phyloP scores from a whole-genome alignment of 2,113 vertebrate genomes.

The Planiliza haematocheilus region DNA sequence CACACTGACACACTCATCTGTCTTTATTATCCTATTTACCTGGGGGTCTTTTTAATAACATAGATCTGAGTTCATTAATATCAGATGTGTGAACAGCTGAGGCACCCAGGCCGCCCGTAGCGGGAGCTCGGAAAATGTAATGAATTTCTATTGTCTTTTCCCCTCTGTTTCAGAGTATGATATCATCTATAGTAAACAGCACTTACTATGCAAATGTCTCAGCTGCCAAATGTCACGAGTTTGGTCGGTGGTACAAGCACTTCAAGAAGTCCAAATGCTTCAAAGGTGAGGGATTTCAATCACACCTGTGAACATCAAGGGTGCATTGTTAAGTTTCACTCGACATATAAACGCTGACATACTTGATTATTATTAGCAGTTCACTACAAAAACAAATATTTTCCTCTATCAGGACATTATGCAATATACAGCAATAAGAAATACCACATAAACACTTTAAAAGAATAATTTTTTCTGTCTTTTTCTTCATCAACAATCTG shows the following conservation, averaged over 20 bases:
- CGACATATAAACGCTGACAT: no score
- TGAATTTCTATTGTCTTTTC: conserved; percentile 68
- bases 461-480: neutral
- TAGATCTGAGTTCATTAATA: conserved; percentile 80
- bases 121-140: conserved; percentile 64
- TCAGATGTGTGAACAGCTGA: conserved; percentile 77
- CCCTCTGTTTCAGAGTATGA: conserved; percentile 88
- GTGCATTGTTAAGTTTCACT: conserved; percentile 14
- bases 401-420: neutral
- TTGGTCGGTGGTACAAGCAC: conserved; percentile 99
- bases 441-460: neutral
- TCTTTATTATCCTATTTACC: conserved; percentile 80
- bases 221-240: conserved; percentile 98
- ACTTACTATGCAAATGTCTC: conserved; percentile 99
- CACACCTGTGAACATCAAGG: conserved; percentile 9
- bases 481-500: no score
- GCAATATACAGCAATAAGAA: neutral
- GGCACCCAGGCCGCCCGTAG: conserved; percentile 62
- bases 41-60: conserved; percentile 81
- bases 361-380: neutral
- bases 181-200: conserved; percentile 99
- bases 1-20: conserved; percentile 69
- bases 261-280: conserved; percentile 98
- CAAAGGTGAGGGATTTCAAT: conserved; percentile 88
- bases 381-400: neutral